Percentiles rank a stretch among this genome's conserved stretches.
Evolutionary conservation across 2,113 vertebrate species (phyloP).

Genomic region (Nibea coibor): DNA sequence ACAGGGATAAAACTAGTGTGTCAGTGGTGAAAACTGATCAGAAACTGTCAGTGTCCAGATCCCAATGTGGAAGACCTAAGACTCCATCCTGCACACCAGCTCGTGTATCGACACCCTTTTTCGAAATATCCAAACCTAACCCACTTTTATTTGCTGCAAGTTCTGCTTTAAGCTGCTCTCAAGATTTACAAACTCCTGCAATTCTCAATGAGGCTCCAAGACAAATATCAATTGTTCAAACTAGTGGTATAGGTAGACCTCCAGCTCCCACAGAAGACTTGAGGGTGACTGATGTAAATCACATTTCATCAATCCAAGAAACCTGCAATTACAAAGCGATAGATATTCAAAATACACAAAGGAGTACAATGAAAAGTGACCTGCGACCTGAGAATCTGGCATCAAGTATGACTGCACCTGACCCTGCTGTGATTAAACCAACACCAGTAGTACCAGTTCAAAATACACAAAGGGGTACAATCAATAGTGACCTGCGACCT

Average conservation of each 20-base stretch:
- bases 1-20: slow-evolving; percentile 42
- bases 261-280: slow-evolving; percentile 23
- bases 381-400: slow-evolving; percentile 28
- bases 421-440: slow-evolving; percentile 21
- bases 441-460: not conserved
- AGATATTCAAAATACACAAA: slow-evolving; percentile 45
- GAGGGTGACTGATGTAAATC: slow-evolving; percentile 32
- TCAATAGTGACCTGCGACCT: slow-evolving; percentile 31
- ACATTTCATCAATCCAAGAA: slow-evolving; percentile 35
- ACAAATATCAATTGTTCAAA: slow-evolving; percentile 36
- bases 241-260: slow-evolving; percentile 15
- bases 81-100: slow-evolving; percentile 60
- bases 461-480: slow-evolving; percentile 31
- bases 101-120: slow-evolving; percentile 65
- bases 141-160: slow-evolving; percentile 70
- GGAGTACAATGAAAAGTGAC: slow-evolving; percentile 38
- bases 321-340: slow-evolving; percentile 33
- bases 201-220: slow-evolving; percentile 31
- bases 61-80: slow-evolving; percentile 60
- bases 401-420: slow-evolving; percentile 22
- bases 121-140: slow-evolving; percentile 76
- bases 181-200: slow-evolving; percentile 36
- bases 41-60: slow-evolving; percentile 37
- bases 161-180: slow-evolving; percentile 56
- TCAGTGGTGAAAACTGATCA: slow-evolving; percentile 47